Evolutionary conservation across 2,888 invertebrate species (phyloP).

Genomic region (Myathropa florea): DNA sequence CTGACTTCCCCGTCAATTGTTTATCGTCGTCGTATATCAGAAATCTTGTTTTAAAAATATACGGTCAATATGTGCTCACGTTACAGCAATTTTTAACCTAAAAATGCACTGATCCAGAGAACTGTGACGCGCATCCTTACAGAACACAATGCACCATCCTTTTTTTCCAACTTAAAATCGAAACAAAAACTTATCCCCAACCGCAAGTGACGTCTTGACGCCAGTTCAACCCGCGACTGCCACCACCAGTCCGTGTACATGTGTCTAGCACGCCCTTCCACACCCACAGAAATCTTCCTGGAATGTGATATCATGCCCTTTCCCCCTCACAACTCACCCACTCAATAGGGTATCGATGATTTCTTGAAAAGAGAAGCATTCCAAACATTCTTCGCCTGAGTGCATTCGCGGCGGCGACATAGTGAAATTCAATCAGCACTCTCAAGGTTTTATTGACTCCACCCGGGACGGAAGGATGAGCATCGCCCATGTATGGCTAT

Average conservation of each 20-base stretch:
- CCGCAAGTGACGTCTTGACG: background rate
- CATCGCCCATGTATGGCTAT: background rate
- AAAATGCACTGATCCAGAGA: background rate
- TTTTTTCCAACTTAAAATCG: background rate
- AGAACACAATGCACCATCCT: background rate
- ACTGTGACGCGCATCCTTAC: background rate
- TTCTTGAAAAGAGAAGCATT: background rate
- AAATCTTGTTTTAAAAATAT: no score
- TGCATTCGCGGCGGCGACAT: constrained; percentile 17
- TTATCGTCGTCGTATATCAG: no score
- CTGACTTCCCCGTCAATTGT: no score
- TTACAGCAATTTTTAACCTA: background rate
- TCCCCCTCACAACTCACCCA: background rate
- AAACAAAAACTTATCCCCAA: background rate
- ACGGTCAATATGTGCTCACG: no score
- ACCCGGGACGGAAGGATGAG: background rate
- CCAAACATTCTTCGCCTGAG: constrained; percentile 6
- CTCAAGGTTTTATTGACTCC: background rate
- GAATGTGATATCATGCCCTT: background rate
- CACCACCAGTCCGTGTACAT: background rate
- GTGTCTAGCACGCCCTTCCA: background rate
- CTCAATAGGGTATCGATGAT: background rate
- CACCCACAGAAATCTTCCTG: background rate
- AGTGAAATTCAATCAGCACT: constrained; percentile 9
- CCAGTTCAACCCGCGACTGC: background rate